These are phyloP conservation scores for Liasis olivaceus DNA, from an alignment of 2,797 vertebrate species.

Conservation along the genomic window DNA sequence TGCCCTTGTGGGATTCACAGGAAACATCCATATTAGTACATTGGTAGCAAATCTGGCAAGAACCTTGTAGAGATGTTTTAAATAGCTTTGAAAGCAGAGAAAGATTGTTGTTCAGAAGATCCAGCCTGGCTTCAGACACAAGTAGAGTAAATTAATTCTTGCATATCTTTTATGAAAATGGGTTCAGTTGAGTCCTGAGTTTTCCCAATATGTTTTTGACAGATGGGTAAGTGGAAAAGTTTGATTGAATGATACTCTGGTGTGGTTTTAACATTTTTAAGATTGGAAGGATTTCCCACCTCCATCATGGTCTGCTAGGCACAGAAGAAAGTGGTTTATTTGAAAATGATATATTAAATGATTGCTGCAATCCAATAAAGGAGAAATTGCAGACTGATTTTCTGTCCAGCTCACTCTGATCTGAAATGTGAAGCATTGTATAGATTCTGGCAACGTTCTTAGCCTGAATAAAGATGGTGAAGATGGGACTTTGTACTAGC, in stretches of 20 bases:
- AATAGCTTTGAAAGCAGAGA: conserved; percentile 1
- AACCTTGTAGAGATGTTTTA: neutral
- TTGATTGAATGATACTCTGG: conserved; percentile 30
- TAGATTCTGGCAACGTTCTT: conserved; percentile 26
- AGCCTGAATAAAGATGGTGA: conserved; percentile 16
- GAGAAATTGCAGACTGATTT: conserved; percentile 8
- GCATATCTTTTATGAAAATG: conserved; percentile 41
- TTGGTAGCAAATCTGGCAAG: neutral
- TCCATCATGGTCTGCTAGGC: neutral
- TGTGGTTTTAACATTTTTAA: conserved; percentile 12
- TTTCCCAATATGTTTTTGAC: conserved; percentile 10
- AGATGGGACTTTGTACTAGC: neutral
- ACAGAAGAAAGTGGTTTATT: conserved; percentile 16
- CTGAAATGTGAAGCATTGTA: neutral
- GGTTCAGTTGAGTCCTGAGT: conserved; percentile 25
- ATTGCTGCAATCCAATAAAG: conserved; percentile 11
- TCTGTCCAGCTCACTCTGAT: neutral
- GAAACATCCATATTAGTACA: neutral
- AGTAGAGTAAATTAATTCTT: conserved; percentile 30
- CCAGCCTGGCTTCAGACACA: conserved; percentile 3
- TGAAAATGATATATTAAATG: conserved; percentile 33
- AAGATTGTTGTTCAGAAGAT: neutral
- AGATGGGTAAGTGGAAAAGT: conserved; percentile 42
- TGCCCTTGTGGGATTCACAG: neutral
- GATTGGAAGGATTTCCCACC: neutral